These are phyloP conservation scores for Leptobrachium ailaonicum DNA, from an alignment of 2,113 vertebrate genomes.

Conservation along the genomic window DNA sequence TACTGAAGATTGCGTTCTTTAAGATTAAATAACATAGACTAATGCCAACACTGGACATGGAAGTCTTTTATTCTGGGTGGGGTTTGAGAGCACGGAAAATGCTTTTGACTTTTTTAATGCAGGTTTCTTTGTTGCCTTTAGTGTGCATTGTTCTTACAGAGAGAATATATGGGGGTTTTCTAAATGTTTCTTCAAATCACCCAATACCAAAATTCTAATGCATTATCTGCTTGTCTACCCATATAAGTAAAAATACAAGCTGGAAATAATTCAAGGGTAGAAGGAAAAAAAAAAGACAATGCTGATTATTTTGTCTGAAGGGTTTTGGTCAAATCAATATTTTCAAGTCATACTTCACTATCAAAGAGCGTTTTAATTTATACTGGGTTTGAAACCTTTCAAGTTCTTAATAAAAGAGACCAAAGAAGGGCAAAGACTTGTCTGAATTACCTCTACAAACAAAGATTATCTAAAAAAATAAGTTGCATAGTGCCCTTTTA, in stretches of 20 bases:
- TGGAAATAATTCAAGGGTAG: constrained; percentile 1
- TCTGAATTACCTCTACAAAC: constrained; percentile 35
- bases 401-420: constrained; percentile 42
- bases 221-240: constrained; percentile 1
- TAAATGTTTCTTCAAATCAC: too few species aligned
- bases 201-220: not conserved
- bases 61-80: too few species aligned
- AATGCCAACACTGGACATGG: too few species aligned
- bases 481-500: constrained; percentile 35
- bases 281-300: constrained; percentile 13
- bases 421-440: constrained; percentile 31
- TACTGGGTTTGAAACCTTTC: constrained; percentile 31
- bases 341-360: constrained; percentile 35
- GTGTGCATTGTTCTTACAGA: too few species aligned
- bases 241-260: not conserved
- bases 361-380: constrained; percentile 38
- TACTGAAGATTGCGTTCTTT: too few species aligned
- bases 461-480: constrained; percentile 32
- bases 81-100: too few species aligned
- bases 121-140: too few species aligned
- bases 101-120: too few species aligned
- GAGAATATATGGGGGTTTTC: too few species aligned
- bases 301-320: constrained; percentile 38
- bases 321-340: constrained; percentile 35
- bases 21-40: too few species aligned